These are phyloP conservation scores for Kryptolebias ocellatus DNA, from an alignment of 2,797 vertebrate genomes.

Conservation along the genomic window DNA sequence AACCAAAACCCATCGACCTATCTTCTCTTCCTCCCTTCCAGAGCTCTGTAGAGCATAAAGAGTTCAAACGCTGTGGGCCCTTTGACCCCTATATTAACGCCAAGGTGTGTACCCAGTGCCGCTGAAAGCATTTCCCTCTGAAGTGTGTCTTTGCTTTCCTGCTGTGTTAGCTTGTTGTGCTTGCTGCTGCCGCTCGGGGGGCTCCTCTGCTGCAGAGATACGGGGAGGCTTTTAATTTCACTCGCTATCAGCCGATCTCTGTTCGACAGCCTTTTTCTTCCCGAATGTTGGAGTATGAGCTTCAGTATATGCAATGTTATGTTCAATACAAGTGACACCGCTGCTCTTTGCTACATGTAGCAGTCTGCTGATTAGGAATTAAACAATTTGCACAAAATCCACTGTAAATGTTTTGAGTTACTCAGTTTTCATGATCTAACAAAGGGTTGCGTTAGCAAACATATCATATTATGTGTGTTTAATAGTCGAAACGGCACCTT, in stretches of 20 bases:
- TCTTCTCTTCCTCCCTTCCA: constrained; percentile 94
- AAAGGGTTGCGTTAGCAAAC: no score
- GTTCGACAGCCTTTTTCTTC: constrained; percentile 25
- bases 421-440: no score
- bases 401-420: no score
- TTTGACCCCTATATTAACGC: constrained; percentile 99
- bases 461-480: no score
- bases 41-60: constrained; percentile 98
- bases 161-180: constrained; percentile 56
- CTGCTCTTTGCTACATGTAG: no score
- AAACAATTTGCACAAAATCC: no score
- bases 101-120: constrained; percentile 96
- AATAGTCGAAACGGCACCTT: no score
- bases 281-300: constrained; percentile 12
- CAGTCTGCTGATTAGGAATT: no score
- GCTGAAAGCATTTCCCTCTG: constrained; percentile 50
- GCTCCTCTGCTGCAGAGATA: constrained; percentile 34
- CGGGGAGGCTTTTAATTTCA: constrained; percentile 38
- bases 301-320: constrained; percentile 12
- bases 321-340: not conserved
- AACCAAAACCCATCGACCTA: constrained; percentile 75
- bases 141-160: constrained; percentile 55
- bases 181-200: constrained; percentile 46
- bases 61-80: constrained; percentile 99
- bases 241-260: constrained; percentile 16